Evolutionary conservation across 2,888 invertebrate genomes (phyloP).

Genomic region (Vesta saturnalis): DNA sequence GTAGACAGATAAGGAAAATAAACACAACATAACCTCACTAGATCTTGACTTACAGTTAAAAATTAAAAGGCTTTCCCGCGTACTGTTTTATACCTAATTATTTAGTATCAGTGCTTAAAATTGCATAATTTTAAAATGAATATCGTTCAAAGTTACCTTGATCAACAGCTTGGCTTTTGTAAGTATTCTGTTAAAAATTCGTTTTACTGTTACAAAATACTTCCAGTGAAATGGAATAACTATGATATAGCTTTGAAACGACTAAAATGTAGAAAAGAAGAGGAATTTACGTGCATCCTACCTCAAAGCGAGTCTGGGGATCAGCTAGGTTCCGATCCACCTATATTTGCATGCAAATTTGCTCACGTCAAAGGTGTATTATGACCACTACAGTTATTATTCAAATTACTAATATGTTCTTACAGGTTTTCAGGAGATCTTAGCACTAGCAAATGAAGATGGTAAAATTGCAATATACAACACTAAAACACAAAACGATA

Average conservation of each 20-base stretch:
- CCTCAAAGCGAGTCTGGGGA: conserved; percentile 61
- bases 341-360: conserved; percentile 84
- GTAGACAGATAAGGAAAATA: too few species aligned
- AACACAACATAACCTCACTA: too few species aligned
- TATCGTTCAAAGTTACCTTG: conserved; percentile 39
- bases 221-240: conserved; percentile 67
- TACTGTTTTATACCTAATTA: not conserved
- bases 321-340: conserved; percentile 69
- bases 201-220: conserved; percentile 23
- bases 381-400: not conserved
- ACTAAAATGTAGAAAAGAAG: conserved; percentile 70
- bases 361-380: conserved; percentile 63
- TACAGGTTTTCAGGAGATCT: conserved; percentile 74
- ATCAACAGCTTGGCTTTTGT: conserved; percentile 50
- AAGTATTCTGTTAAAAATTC: conserved; percentile 29
- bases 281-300: conserved; percentile 73
- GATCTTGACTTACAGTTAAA: too few species aligned
- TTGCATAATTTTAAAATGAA: conserved; percentile 31
- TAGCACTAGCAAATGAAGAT: conserved; percentile 89
- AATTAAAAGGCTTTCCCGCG: too few species aligned
- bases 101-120: too few species aligned
- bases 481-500: conserved; percentile 43
- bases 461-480: conserved; percentile 76
- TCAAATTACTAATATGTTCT: not conserved
- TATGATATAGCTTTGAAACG: conserved; percentile 74